phyloP scores from a whole-genome alignment of 2,797 vertebrate species.

The Pterois miles region DNA sequence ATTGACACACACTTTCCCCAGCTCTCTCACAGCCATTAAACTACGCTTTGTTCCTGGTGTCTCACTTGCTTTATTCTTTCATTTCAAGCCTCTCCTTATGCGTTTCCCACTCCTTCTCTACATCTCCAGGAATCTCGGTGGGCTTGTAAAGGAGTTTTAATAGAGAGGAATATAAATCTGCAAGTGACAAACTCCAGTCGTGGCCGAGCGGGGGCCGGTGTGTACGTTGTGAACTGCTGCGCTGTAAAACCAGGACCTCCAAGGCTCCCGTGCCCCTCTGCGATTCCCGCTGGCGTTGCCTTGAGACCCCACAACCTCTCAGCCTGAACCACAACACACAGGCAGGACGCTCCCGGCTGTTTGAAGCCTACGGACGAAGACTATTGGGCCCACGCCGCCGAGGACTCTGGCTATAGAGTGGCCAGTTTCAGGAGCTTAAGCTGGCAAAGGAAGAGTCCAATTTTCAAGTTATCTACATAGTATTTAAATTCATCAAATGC shows the following conservation, averaged over 20 bases:
- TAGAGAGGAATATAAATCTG: constrained; percentile 80
- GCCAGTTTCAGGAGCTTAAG: constrained; percentile 1
- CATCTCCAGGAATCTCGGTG: constrained; percentile 47
- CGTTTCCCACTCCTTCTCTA: constrained; percentile 42
- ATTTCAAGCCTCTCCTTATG: constrained; percentile 40
- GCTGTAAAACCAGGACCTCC: constrained; percentile 77
- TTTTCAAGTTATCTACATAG: neutral
- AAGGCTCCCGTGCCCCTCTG: constrained; percentile 57
- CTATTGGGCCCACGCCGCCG: neutral
- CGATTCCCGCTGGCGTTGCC: constrained; percentile 40
- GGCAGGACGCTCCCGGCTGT: neutral
- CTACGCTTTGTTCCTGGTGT: constrained; percentile 39
- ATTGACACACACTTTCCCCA: constrained; percentile 32
- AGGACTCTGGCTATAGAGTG: constrained; percentile 1
- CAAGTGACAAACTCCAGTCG: constrained; percentile 77
- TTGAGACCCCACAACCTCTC: constrained; percentile 58
- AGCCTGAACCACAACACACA: constrained; percentile 22
- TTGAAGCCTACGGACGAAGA: constrained; percentile 62
- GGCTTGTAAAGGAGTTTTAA: constrained; percentile 79
- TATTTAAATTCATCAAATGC: constrained; percentile 48
- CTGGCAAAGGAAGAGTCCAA: neutral
- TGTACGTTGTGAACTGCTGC: constrained; percentile 52
- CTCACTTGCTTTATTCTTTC: constrained; percentile 48
- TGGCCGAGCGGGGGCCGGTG: constrained; percentile 40
- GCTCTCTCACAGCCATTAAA: constrained; percentile 51